These are phyloP conservation scores for Meiosimyza platycephala DNA, from an alignment of 2,888 invertebrate genomes.

Conservation along the genomic window DNA sequence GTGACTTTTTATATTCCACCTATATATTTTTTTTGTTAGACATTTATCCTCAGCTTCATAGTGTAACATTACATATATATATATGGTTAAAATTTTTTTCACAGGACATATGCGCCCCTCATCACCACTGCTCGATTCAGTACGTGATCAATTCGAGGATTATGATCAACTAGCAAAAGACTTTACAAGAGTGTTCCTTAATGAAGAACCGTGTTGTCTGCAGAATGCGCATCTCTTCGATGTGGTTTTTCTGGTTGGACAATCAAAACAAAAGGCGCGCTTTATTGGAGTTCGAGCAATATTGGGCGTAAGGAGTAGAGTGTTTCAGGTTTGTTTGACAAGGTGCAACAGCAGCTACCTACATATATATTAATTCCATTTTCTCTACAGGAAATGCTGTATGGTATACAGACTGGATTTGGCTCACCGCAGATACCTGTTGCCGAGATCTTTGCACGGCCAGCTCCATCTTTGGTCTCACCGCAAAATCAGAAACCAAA, in stretches of 20 bases:
- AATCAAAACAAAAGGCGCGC: slow-evolving; percentile 90
- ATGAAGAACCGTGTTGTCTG: slow-evolving; percentile 81
- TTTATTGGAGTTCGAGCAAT: slow-evolving; percentile 93
- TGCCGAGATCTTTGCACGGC: slow-evolving; percentile 85
- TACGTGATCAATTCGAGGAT: slow-evolving; percentile 93
- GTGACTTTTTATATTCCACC: too few species aligned
- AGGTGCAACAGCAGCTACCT: too few species aligned
- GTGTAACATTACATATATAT: too few species aligned
- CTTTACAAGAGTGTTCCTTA: slow-evolving; percentile 89
- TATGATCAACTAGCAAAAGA: slow-evolving; percentile 94
- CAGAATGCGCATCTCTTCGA: slow-evolving; percentile 88
- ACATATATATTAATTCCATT: neutral
- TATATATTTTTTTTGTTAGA: too few species aligned
- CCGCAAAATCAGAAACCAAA: slow-evolving; percentile 88
- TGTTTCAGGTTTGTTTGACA: slow-evolving; percentile 66
- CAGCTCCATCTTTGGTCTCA: slow-evolving; percentile 86
- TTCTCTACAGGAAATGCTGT: slow-evolving; percentile 92
- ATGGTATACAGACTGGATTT: slow-evolving; percentile 93
- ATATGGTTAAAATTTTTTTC: neutral
- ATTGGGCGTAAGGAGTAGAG: slow-evolving; percentile 88
- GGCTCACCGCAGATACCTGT: slow-evolving; percentile 94
- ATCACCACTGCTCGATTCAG: slow-evolving; percentile 90
- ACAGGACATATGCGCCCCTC: slow-evolving; percentile 89
- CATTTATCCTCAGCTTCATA: too few species aligned
- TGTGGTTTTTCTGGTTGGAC: slow-evolving; percentile 90